Evolutionary conservation across 2,113 vertebrate genomes (phyloP).

Genomic region (Catharus fuscescens): DNA sequence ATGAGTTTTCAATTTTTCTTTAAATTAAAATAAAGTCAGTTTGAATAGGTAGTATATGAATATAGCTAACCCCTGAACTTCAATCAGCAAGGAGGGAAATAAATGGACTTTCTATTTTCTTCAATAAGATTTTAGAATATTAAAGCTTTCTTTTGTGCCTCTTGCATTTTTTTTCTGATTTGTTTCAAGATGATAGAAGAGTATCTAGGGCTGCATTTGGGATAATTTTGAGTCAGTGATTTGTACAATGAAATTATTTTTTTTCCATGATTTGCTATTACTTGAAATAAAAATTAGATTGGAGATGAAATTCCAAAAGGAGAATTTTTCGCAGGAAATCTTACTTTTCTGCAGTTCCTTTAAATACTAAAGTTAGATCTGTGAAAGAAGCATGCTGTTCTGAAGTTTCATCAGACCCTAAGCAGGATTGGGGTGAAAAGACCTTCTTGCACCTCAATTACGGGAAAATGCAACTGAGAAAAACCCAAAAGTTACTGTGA

Average conservation of each 20-base stretch:
- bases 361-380: background rate
- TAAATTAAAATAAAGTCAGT: background rate
- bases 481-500: background rate
- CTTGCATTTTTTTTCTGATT: background rate
- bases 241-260: background rate
- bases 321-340: background rate
- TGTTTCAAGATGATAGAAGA: background rate
- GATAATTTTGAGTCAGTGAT: background rate
- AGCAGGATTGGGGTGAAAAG: background rate
- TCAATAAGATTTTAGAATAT: background rate
- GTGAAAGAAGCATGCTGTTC: background rate
- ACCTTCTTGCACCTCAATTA: background rate
- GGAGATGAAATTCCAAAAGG: background rate
- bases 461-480: background rate
- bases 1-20: background rate
- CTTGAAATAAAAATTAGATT: background rate
- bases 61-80: background rate
- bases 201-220: background rate
- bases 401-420: background rate
- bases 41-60: background rate
- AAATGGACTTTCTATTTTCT: background rate
- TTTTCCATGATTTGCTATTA: background rate
- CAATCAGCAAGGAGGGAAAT: background rate
- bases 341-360: background rate
- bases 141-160: background rate